Evolutionary conservation across 2,113 vertebrate genomes (phyloP).

Genomic region (Ceyx cyanopectus): DNA sequence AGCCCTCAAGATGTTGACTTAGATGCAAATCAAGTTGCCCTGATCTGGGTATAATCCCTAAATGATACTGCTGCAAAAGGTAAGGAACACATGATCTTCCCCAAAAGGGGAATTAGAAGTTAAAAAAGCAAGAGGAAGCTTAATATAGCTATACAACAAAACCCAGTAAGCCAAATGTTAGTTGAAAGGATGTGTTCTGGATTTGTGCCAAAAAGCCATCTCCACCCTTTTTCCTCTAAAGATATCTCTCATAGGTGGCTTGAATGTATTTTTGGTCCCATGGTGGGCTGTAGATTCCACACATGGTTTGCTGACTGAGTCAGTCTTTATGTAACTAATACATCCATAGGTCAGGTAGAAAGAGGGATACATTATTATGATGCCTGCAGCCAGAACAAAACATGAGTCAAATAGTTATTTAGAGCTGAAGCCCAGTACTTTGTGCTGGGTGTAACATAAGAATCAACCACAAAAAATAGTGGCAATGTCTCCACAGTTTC

Average conservation of each 20-base stretch:
- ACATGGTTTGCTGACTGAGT: background rate
- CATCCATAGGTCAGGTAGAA: slow-evolving; percentile 21
- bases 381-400: background rate
- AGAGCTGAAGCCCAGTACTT: background rate
- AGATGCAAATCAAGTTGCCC: background rate
- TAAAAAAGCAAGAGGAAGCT: slow-evolving; percentile 2
- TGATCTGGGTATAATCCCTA: background rate
- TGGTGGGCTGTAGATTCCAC: slow-evolving; percentile 7
- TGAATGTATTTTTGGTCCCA: background rate
- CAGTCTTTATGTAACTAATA: background rate
- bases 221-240: background rate
- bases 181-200: background rate
- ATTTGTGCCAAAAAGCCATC: slow-evolving; percentile 15
- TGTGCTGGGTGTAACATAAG: background rate
- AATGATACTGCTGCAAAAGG: background rate
- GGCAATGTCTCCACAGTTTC: background rate
- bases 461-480: background rate
- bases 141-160: slow-evolving; percentile 1
- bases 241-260: slow-evolving; percentile 12
- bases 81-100: background rate
- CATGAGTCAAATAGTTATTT: background rate
- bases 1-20: background rate
- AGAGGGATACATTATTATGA: background rate
- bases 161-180: slow-evolving; percentile 17
- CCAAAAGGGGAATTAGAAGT: background rate